Conservation (phyloP, 2,888 invertebrate genomes). For the Idaea dimidiata region DNA sequence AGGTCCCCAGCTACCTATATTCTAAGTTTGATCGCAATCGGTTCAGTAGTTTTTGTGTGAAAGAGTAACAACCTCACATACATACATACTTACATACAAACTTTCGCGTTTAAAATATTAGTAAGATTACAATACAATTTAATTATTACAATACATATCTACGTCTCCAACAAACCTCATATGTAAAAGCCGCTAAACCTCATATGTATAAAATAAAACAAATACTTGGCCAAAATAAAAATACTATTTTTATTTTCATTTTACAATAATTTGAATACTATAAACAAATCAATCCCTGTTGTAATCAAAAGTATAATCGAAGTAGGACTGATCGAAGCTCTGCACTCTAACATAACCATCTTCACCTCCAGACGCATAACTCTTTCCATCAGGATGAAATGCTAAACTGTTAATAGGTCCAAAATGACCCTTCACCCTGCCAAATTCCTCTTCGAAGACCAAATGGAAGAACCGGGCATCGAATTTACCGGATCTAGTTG, state of each 20-base stretch:
- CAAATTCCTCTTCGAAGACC: constrained; percentile 98
- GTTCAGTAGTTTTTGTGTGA: too few relatives aligned
- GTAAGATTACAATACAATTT: too few relatives aligned
- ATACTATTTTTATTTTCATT: constrained; percentile 23
- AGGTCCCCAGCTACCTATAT: too few relatives aligned
- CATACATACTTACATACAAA: too few relatives aligned
- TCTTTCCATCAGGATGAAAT: constrained; percentile 98
- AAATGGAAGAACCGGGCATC: constrained; percentile 97
- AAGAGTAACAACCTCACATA: too few relatives aligned
- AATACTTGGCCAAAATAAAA: constrained; percentile 19
- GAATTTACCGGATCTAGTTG: constrained; percentile 96
- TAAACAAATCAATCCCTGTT: constrained; percentile 64
- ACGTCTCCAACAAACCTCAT: too few relatives aligned
- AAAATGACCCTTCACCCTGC: constrained; percentile 98
- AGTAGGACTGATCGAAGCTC: constrained; percentile 97
- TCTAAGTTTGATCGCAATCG: too few relatives aligned
- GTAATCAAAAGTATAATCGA: constrained; percentile 96
- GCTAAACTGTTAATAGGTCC: constrained; percentile 99
- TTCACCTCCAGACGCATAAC: constrained; percentile 98
- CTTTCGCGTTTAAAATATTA: too few relatives aligned
- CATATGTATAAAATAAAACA: constrained; percentile 9
- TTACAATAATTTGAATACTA: constrained; percentile 24
- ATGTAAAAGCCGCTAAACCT: too few relatives aligned
- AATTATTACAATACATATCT: too few relatives aligned
- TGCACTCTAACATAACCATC: constrained; percentile 99